Evolutionary conservation across 2,113 vertebrate genomes (phyloP).

Genomic region (Himantopus leucocephalus): DNA sequence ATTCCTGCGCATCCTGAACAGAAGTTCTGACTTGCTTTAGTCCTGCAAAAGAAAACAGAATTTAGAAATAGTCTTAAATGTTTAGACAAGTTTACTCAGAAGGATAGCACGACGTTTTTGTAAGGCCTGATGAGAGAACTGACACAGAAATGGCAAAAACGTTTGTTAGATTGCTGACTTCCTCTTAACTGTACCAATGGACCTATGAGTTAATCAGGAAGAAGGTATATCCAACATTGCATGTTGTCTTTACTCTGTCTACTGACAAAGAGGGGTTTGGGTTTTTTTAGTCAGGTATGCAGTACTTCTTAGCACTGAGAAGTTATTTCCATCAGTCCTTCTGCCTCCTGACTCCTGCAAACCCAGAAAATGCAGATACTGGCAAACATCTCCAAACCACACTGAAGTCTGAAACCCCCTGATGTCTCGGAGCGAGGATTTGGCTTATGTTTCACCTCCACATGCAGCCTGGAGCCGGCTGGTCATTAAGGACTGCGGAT

Average conservation of each 20-base stretch:
- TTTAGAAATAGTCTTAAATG: not conserved
- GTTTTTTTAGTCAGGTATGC: not conserved
- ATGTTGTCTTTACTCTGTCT: not conserved
- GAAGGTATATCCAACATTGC: not conserved
- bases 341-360: not conserved
- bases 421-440: not conserved
- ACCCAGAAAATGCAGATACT: not conserved
- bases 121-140: not conserved
- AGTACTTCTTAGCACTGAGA: not conserved
- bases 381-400: not conserved
- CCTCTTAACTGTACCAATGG: not conserved
- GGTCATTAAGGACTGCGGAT: not conserved
- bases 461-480: fast-evolving
- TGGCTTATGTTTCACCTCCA: not conserved
- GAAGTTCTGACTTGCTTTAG: not conserved
- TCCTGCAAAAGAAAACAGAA: not conserved
- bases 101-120: not conserved
- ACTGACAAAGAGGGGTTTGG: not conserved
- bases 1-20: not conserved
- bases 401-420: fast-evolving
- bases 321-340: not conserved
- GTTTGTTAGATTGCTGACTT: not conserved
- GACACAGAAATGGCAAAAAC: not conserved
- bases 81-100: not conserved
- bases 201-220: not conserved